A percentile compares a stretch with the other conserved stretches of the same genome.
Conservation (phyloP, 2,888 invertebrate genomes). For the Lasioglossum malachurum region DNA sequence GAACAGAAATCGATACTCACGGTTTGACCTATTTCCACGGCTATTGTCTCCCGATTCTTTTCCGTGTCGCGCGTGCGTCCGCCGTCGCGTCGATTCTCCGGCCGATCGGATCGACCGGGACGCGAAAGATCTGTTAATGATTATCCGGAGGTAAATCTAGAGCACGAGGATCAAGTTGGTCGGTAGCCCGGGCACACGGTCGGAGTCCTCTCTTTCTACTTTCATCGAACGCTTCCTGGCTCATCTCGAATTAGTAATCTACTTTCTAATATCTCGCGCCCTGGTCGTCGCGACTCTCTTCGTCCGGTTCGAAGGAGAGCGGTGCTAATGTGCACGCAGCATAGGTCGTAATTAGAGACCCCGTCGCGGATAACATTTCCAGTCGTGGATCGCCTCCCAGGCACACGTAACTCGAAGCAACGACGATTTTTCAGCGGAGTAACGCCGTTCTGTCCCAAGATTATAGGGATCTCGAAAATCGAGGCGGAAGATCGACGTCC, state of each 20-base stretch:
- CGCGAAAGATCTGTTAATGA: conserved; percentile 28
- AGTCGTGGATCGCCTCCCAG: conserved; percentile 39
- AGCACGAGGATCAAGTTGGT: conserved; percentile 34
- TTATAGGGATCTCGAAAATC: conserved; percentile 7
- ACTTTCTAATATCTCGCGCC: conserved; percentile 58
- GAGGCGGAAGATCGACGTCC: neutral
- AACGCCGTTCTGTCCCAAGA: conserved; percentile 24
- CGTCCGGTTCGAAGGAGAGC: conserved; percentile 26
- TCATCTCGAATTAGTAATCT: conserved; percentile 28
- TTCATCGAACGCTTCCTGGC: conserved; percentile 54
- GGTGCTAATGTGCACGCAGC: conserved; percentile 45
- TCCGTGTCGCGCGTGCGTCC: neutral
- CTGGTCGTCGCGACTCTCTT: conserved; percentile 17
- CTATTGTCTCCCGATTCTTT: conserved; percentile 41
- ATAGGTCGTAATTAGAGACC: conserved; percentile 69
- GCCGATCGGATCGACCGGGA: conserved; percentile 34
- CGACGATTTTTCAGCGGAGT: conserved; percentile 16
- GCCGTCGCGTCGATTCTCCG: neutral
- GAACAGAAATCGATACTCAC: conserved; percentile 9
- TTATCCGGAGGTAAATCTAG: conserved; percentile 33
- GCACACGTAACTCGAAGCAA: conserved; percentile 61
- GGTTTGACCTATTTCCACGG: conserved; percentile 29
- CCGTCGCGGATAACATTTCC: conserved; percentile 69
- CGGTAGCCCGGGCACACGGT: neutral
- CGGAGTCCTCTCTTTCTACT: conserved; percentile 58